Evolutionary conservation across 2,888 invertebrate species (phyloP), one percentile per base, ranked within the genome.

Genomic region (Luperina testacea): DNA sequence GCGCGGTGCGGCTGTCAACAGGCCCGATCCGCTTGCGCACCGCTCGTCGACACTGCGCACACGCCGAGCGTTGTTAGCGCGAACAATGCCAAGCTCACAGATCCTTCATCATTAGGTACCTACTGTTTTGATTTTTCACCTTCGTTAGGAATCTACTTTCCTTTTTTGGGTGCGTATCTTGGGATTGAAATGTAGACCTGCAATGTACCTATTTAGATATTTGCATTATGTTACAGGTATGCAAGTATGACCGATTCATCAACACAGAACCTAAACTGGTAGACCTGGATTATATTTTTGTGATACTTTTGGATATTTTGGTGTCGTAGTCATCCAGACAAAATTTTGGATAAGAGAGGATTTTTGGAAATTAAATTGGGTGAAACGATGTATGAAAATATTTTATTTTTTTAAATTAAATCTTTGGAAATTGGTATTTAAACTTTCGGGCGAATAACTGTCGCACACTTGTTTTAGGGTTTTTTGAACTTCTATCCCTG

Each of bases 1-100:
- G 92, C 91, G 93, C 94, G 89, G 92, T 89, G 92, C 93, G 94
- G 93, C 94, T 96, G 96, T 95, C 96, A 95, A 91, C 94, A 87
- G 90, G 90, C 80, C 75, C 81, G 78, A 81, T 81, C 82, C 88
- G 85, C 87, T 86, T 78, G 90, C 85, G 87, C 90, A 87, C 82
- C 77, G 70, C 83, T 73, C 68, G 53, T 59, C 89, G 91, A 87
- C 88, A 85, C 91, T 90, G 91, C 91, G 90, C 91, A 86, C 87
- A 83, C 85, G 84, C 87, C 87, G 87, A 88, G 69, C 78, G 92
- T 95, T 95, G 95, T 95, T 96, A 95, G 94, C 91, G 91, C 86
- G 91, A 89, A 95, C 94, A 95, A 95, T 95, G 94, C 92, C 83
- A 89, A 86, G 88, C 90, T 90, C 90, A 90, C 91, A 89, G 90